Base-by-base conservation (phyloP, 1,140 invertebrate genomes). In the Polypedilum vanderplanki region DNA sequence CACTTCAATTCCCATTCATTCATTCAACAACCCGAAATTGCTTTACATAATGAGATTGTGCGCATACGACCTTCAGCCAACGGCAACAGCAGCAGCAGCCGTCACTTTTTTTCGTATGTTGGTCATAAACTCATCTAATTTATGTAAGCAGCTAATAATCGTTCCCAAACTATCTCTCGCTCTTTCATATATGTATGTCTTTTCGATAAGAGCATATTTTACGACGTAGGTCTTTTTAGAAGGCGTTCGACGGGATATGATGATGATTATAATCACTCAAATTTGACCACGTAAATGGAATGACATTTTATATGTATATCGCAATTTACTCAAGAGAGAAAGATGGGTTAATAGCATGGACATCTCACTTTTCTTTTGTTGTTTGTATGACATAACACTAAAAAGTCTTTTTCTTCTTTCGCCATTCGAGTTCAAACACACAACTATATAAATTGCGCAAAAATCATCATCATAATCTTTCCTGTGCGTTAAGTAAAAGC, bases 121-220 rank as follows among this genome's bases (percentile, higher is more conserved):
- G 46, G n/a, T 57, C 46, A 57, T 57, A 57, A 57, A 57, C n/a
- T 57, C 46, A 57, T 57, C 46, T 57, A 57, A 57, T 57, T 57
- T 57, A 57, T 57, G 46, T 57, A 57, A 57, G 46, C 46, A n/a
- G 46, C 24, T 57, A 57, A n/a, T 57, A 57, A 57, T 57, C 46
- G 46, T n/a, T 57, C 10, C n/a, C 46, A 57, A 57, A 57, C 46
- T n/a, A 57, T 57, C n/a, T 57, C 46, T 12, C 1, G 41, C 10
- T 57, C 46, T 12, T 57, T 57, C n/a, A 57, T 57, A 12, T 12
- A 4, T 15, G 3, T 57, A 12, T 57, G 12, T 57, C 46, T n/a
- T 12, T 33, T 33, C 24, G 24, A 33, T 33, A 33, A 33, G 5
- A 33, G 24, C 24, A 33, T 33, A 33, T 3, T 33, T 3, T 33